Conservation (phyloP, 2,113 vertebrate genomes). For the Macrotus californicus region DNA sequence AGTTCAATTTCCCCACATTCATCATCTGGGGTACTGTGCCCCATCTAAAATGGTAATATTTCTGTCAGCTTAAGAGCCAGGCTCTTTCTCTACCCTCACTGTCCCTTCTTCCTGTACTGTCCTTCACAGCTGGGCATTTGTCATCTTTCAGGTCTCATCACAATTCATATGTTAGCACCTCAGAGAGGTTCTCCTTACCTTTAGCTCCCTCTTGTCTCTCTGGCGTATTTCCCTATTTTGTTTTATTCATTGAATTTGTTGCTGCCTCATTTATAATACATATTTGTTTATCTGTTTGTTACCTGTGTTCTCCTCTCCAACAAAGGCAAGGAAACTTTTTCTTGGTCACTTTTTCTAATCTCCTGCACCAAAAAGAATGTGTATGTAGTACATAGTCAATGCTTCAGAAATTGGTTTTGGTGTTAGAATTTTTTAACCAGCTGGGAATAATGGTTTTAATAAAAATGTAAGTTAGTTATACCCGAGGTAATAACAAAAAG, state of each 20-base stretch:
- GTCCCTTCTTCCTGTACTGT: neutral
- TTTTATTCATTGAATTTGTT: neutral
- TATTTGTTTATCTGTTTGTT: neutral
- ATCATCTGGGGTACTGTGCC: neutral
- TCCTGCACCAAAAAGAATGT: neutral
- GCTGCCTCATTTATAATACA: neutral
- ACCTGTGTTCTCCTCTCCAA: neutral
- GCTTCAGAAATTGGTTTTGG: neutral
- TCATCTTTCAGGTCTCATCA: neutral
- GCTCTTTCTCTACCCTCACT: neutral
- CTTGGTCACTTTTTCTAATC: neutral
- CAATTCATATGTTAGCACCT: neutral
- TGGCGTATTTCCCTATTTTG: neutral
- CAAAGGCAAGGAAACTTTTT: neutral
- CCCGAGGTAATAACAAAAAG: neutral
- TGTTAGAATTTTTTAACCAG: neutral
- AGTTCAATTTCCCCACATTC: neutral
- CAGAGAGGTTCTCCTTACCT: neutral
- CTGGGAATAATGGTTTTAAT: neutral
- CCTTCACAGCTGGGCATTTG: neutral
- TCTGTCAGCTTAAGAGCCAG: neutral
- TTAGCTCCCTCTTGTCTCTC: neutral
- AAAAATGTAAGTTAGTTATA: neutral
- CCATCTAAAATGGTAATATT: neutral
- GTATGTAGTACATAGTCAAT: neutral